Percentiles rank a stretch among this genome's conserved stretches.
These are phyloP conservation scores for Coregonus clupeaformis DNA, from an alignment of 2,113 vertebrate genomes.

Conservation along the genomic window DNA sequence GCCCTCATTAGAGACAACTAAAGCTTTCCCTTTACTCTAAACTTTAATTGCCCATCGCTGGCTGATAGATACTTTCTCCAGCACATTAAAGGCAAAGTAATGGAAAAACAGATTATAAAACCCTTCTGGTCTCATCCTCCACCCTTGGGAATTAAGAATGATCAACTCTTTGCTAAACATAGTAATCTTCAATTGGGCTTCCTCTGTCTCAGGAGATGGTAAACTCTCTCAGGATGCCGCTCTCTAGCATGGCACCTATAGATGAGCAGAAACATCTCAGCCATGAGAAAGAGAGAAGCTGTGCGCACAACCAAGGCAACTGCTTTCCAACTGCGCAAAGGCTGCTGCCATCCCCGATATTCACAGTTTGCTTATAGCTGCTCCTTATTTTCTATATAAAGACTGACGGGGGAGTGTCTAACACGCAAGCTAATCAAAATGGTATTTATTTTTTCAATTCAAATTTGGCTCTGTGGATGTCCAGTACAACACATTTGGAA, in stretches of 20 bases:
- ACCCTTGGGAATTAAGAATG: background rate
- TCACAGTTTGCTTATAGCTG: background rate
- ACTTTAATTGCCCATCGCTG: background rate
- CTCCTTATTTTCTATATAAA: background rate
- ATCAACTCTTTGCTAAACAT: background rate
- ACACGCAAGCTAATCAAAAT: no score
- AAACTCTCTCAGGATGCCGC: background rate
- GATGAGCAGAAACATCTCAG: no score
- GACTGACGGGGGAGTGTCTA: no score
- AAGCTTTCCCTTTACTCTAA: background rate
- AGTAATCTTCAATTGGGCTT: no score
- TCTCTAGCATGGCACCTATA: no score
- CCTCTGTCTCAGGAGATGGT: background rate
- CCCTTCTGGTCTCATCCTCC: background rate
- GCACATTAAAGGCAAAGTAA: background rate
- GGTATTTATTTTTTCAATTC: background rate
- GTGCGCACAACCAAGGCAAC: constrained; percentile 27
- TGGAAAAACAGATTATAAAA: background rate
- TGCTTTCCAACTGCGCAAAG: constrained; percentile 15
- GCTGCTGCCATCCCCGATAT: constrained; percentile 17
- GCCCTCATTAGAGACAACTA: constrained; percentile 7
- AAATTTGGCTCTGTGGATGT: background rate
- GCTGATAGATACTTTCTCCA: background rate
- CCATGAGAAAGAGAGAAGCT: constrained; percentile 23
- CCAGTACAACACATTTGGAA: background rate